phyloP scores from a whole-genome alignment of 1,140 invertebrate genomes.

The Drosophila auraria region DNA sequence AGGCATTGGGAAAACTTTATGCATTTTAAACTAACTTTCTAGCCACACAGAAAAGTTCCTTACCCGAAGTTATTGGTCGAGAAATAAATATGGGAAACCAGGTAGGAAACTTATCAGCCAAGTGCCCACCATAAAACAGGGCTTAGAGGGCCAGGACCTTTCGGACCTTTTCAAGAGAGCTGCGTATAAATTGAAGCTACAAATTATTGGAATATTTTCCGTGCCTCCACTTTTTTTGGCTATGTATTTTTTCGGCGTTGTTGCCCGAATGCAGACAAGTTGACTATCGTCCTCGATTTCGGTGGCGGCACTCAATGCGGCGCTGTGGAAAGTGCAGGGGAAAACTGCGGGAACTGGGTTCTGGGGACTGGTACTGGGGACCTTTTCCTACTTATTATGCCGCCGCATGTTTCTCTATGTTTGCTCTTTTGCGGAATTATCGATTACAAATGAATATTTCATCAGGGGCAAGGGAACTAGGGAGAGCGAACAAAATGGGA shows the following conservation, averaged over 20 bases:
- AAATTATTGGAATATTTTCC: slow-evolving; percentile 66
- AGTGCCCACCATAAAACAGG: slow-evolving; percentile 40
- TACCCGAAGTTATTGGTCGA: background rate
- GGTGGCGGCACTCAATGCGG: slow-evolving; percentile 65
- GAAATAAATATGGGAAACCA: background rate
- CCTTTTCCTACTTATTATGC: slow-evolving; percentile 75
- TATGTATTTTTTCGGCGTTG: slow-evolving; percentile 9
- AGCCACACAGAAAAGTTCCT: background rate
- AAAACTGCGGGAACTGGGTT: background rate
- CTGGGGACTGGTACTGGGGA: slow-evolving; percentile 20
- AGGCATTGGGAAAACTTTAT: slow-evolving; percentile 27
- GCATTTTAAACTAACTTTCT: slow-evolving; percentile 19
- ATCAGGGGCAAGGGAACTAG: slow-evolving; percentile 53
- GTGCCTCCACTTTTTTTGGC: background rate
- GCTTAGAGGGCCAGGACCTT: slow-evolving; percentile 16
- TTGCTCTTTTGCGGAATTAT: slow-evolving; percentile 76
- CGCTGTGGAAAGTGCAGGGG: slow-evolving; percentile 24
- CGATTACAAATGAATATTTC: slow-evolving; percentile 82
- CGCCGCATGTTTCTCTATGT: slow-evolving; percentile 57
- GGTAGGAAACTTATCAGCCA: slow-evolving; percentile 33
- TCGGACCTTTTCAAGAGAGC: slow-evolving; percentile 5
- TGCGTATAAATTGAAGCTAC: slow-evolving; percentile 67
- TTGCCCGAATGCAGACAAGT: slow-evolving; percentile 62
- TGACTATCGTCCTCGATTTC: slow-evolving; percentile 73
- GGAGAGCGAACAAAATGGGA: slow-evolving; percentile 1